These are phyloP conservation scores for Corbicula japonica DNA, from an alignment of 2,888 invertebrate genomes.

Conservation along the genomic window DNA sequence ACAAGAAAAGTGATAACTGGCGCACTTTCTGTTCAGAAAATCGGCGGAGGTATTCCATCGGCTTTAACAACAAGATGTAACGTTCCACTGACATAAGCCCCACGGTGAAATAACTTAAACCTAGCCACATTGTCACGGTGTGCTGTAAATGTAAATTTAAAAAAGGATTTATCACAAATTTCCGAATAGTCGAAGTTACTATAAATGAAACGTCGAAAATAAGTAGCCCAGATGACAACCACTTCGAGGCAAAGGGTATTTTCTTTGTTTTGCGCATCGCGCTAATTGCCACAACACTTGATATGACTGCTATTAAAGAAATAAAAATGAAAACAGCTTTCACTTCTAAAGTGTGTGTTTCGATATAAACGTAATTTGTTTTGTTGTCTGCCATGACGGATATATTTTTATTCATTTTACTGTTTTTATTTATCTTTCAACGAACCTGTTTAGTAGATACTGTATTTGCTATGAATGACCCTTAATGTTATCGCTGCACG, in stretches of 20 bases:
- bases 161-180: background rate
- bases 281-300: background rate
- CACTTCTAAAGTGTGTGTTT: background rate
- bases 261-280: slow-evolving; percentile 2
- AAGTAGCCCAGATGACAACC: slow-evolving; percentile 9
- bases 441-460: too few species aligned
- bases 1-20: background rate
- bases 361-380: too few species aligned
- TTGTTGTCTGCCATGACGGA: too few species aligned
- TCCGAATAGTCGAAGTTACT: background rate
- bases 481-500: too few species aligned
- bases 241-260: slow-evolving; percentile 1
- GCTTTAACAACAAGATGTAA: slow-evolving; percentile 13
- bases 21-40: background rate
- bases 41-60: slow-evolving; percentile 9
- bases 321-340: slow-evolving; percentile 1
- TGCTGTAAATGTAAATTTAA: background rate
- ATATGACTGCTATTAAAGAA: background rate
- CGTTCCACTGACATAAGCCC: slow-evolving; percentile 13
- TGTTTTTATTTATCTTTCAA: too few species aligned
- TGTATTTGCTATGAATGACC: too few species aligned
- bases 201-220: slow-evolving; percentile 8
- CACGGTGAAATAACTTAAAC: background rate
- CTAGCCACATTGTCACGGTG: background rate
- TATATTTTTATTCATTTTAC: too few species aligned